A percentile compares a stretch with the other conserved stretches of the same genome.
Conservation (phyloP, 1,140 invertebrate genomes). For the Ceratoteleas bidentatus region DNA sequence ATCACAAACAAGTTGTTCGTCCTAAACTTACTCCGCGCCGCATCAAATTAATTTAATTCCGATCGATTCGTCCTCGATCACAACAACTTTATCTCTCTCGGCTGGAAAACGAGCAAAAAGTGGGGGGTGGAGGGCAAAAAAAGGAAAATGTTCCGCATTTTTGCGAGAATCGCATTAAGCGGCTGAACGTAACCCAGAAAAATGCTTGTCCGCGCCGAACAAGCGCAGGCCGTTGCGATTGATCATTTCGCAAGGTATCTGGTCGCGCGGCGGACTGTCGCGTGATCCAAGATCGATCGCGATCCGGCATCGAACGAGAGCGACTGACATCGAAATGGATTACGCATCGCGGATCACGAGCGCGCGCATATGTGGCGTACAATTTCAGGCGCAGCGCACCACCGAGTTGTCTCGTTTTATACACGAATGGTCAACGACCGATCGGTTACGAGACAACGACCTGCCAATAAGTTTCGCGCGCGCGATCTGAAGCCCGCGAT, state of each 20-base stretch:
- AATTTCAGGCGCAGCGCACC: constrained; percentile 48
- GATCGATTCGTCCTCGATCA: no score
- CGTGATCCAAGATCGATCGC: constrained; percentile 61
- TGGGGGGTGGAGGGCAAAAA: no score
- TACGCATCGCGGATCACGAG: constrained; percentile 44
- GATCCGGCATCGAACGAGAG: constrained; percentile 46
- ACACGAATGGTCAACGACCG: constrained; percentile 58
- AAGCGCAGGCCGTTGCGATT: constrained; percentile 31
- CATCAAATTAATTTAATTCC: no score
- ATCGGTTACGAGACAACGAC: constrained; percentile 55
- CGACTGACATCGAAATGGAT: constrained; percentile 65
- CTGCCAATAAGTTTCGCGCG: constrained; percentile 28
- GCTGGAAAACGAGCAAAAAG: no score
- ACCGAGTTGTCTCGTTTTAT: constrained; percentile 34
- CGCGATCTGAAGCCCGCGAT: neutral
- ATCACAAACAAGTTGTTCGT: no score
- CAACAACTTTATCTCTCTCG: no score
- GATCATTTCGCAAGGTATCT: constrained; percentile 43
- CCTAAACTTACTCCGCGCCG: no score
- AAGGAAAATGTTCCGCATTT: no score
- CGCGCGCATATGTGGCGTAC: constrained; percentile 34
- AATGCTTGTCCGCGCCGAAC: no score
- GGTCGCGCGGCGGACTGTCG: constrained; percentile 51
- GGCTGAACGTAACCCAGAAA: no score
- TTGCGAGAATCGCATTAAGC: no score